These are phyloP conservation scores for Trachurus trachurus DNA, from an alignment of 2,797 vertebrate species.

Conservation along the genomic window DNA sequence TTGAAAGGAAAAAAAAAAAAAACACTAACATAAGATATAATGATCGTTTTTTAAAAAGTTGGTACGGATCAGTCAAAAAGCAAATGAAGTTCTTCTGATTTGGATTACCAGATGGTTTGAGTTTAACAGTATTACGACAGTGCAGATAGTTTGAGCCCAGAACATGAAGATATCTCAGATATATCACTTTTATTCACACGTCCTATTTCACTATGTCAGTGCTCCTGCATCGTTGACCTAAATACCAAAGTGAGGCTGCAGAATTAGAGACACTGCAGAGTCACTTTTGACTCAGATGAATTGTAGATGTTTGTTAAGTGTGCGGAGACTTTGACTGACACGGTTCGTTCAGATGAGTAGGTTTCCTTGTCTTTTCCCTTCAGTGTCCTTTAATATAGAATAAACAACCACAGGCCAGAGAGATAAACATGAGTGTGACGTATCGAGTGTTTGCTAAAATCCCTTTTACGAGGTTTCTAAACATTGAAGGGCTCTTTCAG, in stretches of 20 bases:
- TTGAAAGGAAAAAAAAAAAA: background rate
- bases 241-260: background rate
- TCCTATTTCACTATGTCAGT: background rate
- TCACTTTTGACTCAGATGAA: background rate
- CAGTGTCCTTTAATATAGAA: constrained; percentile 8
- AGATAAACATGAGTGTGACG: constrained; percentile 16
- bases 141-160: background rate
- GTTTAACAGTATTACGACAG: constrained; percentile 6
- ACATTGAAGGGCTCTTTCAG: background rate
- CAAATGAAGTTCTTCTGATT: background rate
- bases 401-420: background rate
- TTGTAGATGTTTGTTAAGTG: background rate
- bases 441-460: background rate
- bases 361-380: constrained; percentile 24
- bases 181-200: background rate
- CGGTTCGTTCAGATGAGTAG: background rate
- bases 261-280: background rate
- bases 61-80: constrained; percentile 26
- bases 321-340: background rate
- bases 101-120: constrained; percentile 8
- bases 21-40: constrained; percentile 10
- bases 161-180: background rate
- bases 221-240: background rate
- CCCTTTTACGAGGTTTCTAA: background rate
- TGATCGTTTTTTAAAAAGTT: background rate